Percentiles rank a stretch among this genome's conserved stretches.
These are phyloP conservation scores for Portevinia maculata DNA, from an alignment of 2,888 invertebrate species.

Conservation along the genomic window DNA sequence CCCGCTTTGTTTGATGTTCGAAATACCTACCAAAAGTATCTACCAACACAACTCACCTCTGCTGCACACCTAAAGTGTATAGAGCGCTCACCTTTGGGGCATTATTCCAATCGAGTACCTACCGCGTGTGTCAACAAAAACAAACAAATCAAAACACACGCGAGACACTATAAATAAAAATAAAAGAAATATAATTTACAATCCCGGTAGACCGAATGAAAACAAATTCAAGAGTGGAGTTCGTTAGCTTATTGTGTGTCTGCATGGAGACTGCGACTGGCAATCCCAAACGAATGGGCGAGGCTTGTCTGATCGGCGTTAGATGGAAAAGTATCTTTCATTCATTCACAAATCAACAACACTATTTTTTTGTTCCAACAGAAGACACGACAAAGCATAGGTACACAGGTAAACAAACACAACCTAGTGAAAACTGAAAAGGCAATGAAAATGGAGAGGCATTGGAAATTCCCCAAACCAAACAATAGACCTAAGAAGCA, in stretches of 20 bases:
- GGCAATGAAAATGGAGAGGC: constrained; percentile 3
- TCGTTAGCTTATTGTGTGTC: constrained; percentile 48
- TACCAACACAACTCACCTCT: neutral
- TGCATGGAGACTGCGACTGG: constrained; percentile 1
- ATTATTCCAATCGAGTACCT: constrained; percentile 9
- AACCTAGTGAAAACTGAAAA: constrained; percentile 13
- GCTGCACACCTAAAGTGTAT: neutral
- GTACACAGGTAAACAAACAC: constrained; percentile 54
- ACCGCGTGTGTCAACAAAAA: constrained; percentile 12
- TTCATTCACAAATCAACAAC: constrained; percentile 60
- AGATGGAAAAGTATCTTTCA: constrained; percentile 16
- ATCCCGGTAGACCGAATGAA: constrained; percentile 50
- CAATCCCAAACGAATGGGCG: neutral
- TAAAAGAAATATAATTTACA: constrained; percentile 39
- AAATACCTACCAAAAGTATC: constrained; percentile 1
- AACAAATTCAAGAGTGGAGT: constrained; percentile 42
- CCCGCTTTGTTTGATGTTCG: constrained; percentile 38
- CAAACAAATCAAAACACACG: constrained; percentile 32
- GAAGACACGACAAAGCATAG: constrained; percentile 10
- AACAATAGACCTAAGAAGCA: constrained; percentile 16
- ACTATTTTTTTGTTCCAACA: constrained; percentile 49
- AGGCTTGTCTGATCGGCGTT: constrained; percentile 4
- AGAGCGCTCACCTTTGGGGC: neutral
- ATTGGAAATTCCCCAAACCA: constrained; percentile 8
- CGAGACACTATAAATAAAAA: constrained; percentile 18